phyloP scores from a whole-genome alignment of 2,888 invertebrate species.

The Nipponacmea schrenckii region DNA sequence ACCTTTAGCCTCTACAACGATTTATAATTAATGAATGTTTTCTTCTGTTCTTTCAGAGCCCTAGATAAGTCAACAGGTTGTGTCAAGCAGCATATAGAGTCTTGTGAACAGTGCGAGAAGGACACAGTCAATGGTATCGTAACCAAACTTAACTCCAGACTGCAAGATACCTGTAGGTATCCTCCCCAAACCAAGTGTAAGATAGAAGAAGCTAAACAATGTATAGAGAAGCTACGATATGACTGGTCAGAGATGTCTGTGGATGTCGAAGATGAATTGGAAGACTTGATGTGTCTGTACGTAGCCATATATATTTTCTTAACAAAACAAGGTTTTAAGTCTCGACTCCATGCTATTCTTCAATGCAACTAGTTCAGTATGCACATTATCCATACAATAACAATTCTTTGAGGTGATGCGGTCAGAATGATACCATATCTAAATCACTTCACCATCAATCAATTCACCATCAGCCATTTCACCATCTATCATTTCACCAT shows the following conservation, averaged over 20 bases:
- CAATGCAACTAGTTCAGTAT: too few relatives aligned
- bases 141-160: slow-evolving; percentile 23
- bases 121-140: slow-evolving; percentile 28
- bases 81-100: slow-evolving; percentile 21
- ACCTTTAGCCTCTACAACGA: background rate
- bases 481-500: too few relatives aligned
- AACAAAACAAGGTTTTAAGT: too few relatives aligned
- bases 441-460: too few relatives aligned
- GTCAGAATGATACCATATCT: too few relatives aligned
- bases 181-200: slow-evolving; percentile 28
- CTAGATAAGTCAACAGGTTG: slow-evolving; percentile 23
- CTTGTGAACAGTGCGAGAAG: slow-evolving; percentile 30
- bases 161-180: slow-evolving; percentile 22
- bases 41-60: background rate
- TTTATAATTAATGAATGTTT: background rate
- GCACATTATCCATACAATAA: too few relatives aligned
- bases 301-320: slow-evolving; percentile 10
- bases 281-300: slow-evolving; percentile 26
- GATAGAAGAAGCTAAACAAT: slow-evolving; percentile 22
- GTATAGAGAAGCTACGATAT: slow-evolving; percentile 20
- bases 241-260: slow-evolving; percentile 5
- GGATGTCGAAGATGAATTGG: background rate
- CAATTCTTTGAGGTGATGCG: too few relatives aligned
- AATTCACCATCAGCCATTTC: too few relatives aligned
- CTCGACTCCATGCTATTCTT: too few relatives aligned